A percentile compares a stretch with the other conserved stretches of the same genome.
phyloP scores from a whole-genome alignment of 1,140 invertebrate species.

The Euura saliciscinereae region DNA sequence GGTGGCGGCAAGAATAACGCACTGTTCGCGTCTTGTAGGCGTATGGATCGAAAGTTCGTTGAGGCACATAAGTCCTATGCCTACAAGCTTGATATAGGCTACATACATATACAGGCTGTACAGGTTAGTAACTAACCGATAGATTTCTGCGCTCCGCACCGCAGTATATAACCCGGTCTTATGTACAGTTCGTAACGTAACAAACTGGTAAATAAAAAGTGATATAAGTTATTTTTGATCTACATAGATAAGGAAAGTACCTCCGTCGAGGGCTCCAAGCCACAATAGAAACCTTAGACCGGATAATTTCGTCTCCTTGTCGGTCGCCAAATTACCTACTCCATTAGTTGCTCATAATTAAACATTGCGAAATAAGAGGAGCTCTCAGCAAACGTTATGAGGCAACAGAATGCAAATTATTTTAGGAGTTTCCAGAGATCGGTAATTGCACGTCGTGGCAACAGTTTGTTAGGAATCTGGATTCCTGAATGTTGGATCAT shows the following conservation, averaged over 20 bases:
- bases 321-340: too few species aligned
- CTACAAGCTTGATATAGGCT: neutral
- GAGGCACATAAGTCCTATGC: too few species aligned
- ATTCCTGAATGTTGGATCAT: too few species aligned
- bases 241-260: too few species aligned
- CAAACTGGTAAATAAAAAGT: neutral
- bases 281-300: too few species aligned
- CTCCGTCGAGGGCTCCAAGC: too few species aligned
- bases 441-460: neutral
- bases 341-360: too few species aligned
- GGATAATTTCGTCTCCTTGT: too few species aligned
- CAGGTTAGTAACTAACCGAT: neutral
- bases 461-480: neutral
- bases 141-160: neutral
- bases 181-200: neutral
- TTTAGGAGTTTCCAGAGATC: neutral
- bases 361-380: too few species aligned
- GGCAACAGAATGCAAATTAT: neutral
- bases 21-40: neutral
- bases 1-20: too few species aligned
- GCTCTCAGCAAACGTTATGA: too few species aligned
- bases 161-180: neutral
- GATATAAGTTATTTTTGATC: slow-evolving; percentile 3
- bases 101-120: neutral
- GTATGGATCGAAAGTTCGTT: neutral